Base-by-base conservation (phyloP, 2,888 invertebrate species). In the Melipona bicolor region DNA sequence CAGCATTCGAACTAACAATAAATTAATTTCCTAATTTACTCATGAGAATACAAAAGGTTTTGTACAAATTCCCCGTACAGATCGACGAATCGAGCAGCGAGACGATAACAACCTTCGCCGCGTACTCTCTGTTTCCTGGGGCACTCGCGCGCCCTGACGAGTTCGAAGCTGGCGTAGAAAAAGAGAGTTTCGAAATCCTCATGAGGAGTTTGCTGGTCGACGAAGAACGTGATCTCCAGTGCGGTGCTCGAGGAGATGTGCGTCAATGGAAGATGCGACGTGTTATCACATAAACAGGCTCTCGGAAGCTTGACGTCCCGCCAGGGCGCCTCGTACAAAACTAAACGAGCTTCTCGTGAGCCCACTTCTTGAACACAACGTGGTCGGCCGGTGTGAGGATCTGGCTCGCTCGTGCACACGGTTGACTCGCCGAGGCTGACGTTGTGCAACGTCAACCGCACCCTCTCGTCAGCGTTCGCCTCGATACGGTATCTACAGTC, bases 141-240 rank as follows among this genome's bases (percentile, higher is more conserved):
- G 91, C 97, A 97, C 84, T 96, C 96, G 0, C 96, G 95, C 84
- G 96, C 95, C 15, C 96, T 95, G 43, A 97, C 95, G 77, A 97
- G 95, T 92, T 97, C 97, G 91, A 97, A 96, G 92, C 87, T 95
- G 11, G 97, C 98, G 91, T 96, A 97, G 94, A 98, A 98, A 95
- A 97, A 97, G 75, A 98, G 95, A 91, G 97, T 96, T 52, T 97
- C 96, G 93, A 97, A 98, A 94, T 98, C 97, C 94, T 98, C 97
- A 72, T 96, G 96, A 75, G 98, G 96, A 90, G 96, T 96, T 95
- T 98, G 96, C 77, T 96, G 95, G 84, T 96, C 96, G 84, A 98
- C 96, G 90, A 96, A 96, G 94, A 98, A 97, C 89, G 96, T 97
- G 79, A 98, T 95, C 95, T 98, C 98, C 92, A 98, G 95, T 67